Evolutionary conservation across 2,113 vertebrate species (phyloP).

Genomic region (Scartelaos histophorus): DNA sequence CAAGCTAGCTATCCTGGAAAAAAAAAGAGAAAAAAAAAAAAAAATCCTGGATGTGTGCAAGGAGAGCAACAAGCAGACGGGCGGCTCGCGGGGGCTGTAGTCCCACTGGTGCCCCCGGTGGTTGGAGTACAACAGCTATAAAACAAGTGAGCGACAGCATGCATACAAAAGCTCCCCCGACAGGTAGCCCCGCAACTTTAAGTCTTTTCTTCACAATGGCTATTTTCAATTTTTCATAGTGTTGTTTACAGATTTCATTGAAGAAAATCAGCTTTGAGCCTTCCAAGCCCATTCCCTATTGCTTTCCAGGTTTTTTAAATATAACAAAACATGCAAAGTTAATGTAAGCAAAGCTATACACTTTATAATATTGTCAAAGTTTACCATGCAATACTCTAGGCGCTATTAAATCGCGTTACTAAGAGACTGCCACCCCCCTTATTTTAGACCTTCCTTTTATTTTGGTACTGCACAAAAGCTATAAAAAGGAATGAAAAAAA

Average conservation of each 20-base stretch:
- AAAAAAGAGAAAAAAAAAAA: background rate
- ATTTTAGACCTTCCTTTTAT: constrained; percentile 15
- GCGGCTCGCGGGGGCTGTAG: constrained; percentile 49
- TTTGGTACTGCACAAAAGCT: constrained; percentile 41
- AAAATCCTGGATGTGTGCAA: constrained; percentile 11
- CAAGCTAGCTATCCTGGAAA: constrained; percentile 11
- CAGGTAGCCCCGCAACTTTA: background rate
- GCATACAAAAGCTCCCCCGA: constrained; percentile 18
- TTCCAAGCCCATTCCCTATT: background rate
- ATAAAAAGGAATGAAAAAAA: constrained; percentile 35
- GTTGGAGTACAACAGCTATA: constrained; percentile 49
- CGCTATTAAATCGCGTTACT: background rate
- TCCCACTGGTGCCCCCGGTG: constrained; percentile 49
- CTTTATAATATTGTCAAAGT: background rate
- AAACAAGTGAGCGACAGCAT: constrained; percentile 62
- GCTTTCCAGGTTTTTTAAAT: background rate
- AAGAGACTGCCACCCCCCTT: constrained; percentile 9
- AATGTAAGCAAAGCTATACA: too few species aligned
- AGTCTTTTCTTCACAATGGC: background rate
- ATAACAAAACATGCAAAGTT: too few species aligned
- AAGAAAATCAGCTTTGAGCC: background rate
- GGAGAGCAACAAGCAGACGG: constrained; percentile 34
- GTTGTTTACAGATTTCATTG: background rate
- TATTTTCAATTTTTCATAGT: background rate
- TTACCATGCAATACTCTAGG: background rate